Evolutionary conservation across 2,113 vertebrate genomes (phyloP), one percentile per base, ranked within the genome.

Genomic region (Pseudois nayaur): DNA sequence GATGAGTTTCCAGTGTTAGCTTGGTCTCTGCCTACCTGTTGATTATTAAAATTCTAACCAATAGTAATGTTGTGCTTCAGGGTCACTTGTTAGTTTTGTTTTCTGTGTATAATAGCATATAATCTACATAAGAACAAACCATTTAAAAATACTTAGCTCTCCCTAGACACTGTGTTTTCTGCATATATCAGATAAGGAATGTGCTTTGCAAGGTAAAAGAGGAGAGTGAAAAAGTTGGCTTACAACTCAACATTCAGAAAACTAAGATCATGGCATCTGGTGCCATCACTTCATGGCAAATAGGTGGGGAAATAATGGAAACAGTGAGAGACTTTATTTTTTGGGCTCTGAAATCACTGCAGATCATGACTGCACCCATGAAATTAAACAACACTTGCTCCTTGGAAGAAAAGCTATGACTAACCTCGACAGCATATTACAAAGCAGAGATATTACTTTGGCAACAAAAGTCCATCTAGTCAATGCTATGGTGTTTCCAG

Each of bases 41-140:
- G 54, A 31, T 67, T 93, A 86, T 88, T 96, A 81, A 82, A 87
- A 91, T 94, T 96, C 60, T 91, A 88, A 78, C n/a, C n/a, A 67
- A 54, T 81, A 89, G 25, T 15, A 84, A 2, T 50, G 54, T 50
- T 97, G n/a, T 3, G 87, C 40, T 87, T 92, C 36, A 84, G n/a
- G 10, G 13, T 55, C 17, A 40, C 36, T 95, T 95, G 12, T 85
- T 95, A 62, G 29, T 92, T 95, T 74, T 89, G 5, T 97, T 98
- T 96, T 81, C 33, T 54, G 15, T 23, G 10, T 71, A 16, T 92
- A 88, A 78, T 91, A 89, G 16, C 25, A 36, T 83, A 79, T 85
- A 85, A 71, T 92, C 48, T 98, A 9, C 29, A 62, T 71, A 67
- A 78, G 21, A 82, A 48, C 25, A 94, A 89, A 96, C 48, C n/a